phyloP scores from a whole-genome alignment of 2,113 vertebrate species.

The Danio rerio region GRCz12tu NC_133187.1:4119501-4120000 shows the following conservation, averaged over 20 bases:
- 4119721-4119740: not conserved
- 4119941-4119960: not conserved
- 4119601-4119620: no score
- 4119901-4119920: not conserved
- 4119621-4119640: no score
- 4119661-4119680: no score
- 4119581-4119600: no score
- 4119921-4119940: not conserved
- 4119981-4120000: not conserved
- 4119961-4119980: not conserved
- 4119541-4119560: no score
- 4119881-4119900: not conserved
- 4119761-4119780: conserved; percentile 98
- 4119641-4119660: no score
- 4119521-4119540: no score
- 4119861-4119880: not conserved
- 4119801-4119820: conserved; percentile 97
- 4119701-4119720: no score
- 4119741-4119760: conserved; percentile 95
- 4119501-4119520: no score
- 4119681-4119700: no score
- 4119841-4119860: conserved; percentile 18
- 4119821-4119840: conserved; percentile 90
- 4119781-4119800: conserved; percentile 95
- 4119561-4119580: no score